These are phyloP conservation scores for Pseudolaguvia tuberculata DNA, from an alignment of 2,113 vertebrate genomes.

Conservation along the genomic window DNA sequence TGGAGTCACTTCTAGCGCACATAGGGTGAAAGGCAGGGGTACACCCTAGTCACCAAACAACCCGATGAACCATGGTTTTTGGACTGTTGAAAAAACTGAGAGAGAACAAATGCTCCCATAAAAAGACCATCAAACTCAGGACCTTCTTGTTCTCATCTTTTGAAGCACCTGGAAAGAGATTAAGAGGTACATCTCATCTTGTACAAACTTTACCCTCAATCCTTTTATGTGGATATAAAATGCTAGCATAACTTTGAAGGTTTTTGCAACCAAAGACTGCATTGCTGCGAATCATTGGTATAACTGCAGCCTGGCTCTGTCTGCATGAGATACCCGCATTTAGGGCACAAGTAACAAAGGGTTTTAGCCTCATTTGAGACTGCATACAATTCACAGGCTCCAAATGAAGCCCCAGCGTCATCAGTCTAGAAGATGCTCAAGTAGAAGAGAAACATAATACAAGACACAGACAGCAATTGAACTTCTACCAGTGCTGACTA, in stretches of 20 bases:
- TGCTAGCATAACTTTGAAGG: too few species aligned
- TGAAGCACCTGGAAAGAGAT: constrained; percentile 30
- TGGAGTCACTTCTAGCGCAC: too few species aligned
- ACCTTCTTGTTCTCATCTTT: too few species aligned
- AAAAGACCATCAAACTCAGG: too few species aligned
- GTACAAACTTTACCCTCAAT: not conserved
- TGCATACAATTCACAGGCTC: constrained; percentile 35
- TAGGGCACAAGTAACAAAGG: constrained; percentile 24
- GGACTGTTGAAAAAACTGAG: too few species aligned
- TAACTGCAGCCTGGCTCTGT: constrained; percentile 15
- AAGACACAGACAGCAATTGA: not conserved
- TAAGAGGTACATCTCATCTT: not conserved
- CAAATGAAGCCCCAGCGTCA: constrained; percentile 23
- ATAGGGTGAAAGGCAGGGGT: too few species aligned
- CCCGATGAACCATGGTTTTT: too few species aligned
- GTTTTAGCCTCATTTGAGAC: constrained; percentile 40
- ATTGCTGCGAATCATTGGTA: constrained; percentile 8
- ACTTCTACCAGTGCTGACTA: not conserved
- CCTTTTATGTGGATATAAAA: not conserved
- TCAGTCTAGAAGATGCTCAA: constrained; percentile 13
- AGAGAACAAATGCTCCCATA: too few species aligned
- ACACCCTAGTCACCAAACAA: too few species aligned
- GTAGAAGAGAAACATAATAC: constrained; percentile 36
- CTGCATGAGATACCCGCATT: constrained; percentile 24
- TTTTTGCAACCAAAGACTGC: constrained; percentile 32